Evolutionary conservation across 30 jellyfish, hydroid and myxozoan species (phyloP).

Genomic region (Cassiopea andromeda): DNA sequence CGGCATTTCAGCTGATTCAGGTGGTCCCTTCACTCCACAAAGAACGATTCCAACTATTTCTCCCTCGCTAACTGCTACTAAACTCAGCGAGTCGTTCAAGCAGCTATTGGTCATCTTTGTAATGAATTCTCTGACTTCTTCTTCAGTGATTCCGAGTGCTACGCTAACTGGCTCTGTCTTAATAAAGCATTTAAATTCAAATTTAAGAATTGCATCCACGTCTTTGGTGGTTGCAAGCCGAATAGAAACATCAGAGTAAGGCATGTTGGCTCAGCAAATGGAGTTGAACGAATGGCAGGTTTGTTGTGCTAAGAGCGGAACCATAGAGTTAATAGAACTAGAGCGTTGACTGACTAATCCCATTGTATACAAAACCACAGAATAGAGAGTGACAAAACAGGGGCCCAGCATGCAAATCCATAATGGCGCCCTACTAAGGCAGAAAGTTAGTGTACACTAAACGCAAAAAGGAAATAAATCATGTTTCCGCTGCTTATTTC

Average conservation of each 20-base stretch:
- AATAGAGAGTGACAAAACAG: too few relatives aligned
- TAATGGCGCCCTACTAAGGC: too few relatives aligned
- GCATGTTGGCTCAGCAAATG: not conserved
- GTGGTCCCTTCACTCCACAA: not conserved
- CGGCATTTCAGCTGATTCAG: not conserved
- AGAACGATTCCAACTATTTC: not conserved
- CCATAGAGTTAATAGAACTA: too few relatives aligned
- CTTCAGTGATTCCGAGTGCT: constrained; percentile 7
- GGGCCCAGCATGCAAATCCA: too few relatives aligned
- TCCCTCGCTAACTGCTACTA: not conserved
- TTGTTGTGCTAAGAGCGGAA: too few relatives aligned
- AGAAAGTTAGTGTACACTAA: too few relatives aligned
- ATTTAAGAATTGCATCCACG: not conserved
- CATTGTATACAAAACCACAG: too few relatives aligned
- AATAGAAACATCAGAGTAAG: not conserved
- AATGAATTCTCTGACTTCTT: not conserved
- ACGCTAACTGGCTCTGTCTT: not conserved
- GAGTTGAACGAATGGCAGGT: too few relatives aligned
- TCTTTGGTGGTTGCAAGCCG: not conserved
- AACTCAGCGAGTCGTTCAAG: not conserved
- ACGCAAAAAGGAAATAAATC: too few relatives aligned
- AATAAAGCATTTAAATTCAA: not conserved
- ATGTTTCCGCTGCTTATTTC: too few relatives aligned
- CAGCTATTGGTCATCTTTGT: not conserved
- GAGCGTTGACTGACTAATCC: too few relatives aligned